A percentile compares a stretch with the other conserved stretches of the same genome.
Conservation (phyloP, 2,797 vertebrate species). For the Sibirionetta formosa region DNA sequence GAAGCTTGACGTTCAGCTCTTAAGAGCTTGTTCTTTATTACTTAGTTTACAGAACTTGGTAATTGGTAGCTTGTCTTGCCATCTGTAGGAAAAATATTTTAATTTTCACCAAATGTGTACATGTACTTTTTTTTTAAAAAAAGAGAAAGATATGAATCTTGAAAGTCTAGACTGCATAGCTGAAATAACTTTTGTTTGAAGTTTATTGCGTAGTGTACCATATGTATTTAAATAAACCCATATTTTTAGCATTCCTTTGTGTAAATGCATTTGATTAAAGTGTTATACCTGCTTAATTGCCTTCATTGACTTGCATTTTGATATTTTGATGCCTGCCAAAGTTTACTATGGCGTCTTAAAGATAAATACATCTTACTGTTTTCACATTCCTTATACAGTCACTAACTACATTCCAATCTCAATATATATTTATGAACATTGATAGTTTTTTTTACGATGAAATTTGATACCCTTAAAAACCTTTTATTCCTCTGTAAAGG, state of each 20-base stretch:
- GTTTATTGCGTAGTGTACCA: neutral
- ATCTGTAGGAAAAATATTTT: slow-evolving; percentile 39
- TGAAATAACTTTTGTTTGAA: slow-evolving; percentile 1
- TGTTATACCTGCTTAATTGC: neutral
- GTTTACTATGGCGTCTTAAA: neutral
- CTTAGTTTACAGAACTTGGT: slow-evolving; percentile 5
- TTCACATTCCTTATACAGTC: neutral
- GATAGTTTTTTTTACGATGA: neutral
- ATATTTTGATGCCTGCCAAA: neutral
- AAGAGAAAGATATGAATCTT: neutral
- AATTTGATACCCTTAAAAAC: neutral
- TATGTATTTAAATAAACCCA: slow-evolving; percentile 5
- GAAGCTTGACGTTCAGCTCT: slow-evolving; percentile 5
- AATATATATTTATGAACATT: neutral
- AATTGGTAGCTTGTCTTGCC: slow-evolving; percentile 19
- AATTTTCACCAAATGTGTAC: neutral
- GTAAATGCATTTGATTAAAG: slow-evolving; percentile 14
- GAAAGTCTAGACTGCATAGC: slow-evolving; percentile 6
- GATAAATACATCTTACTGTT: accelerated
- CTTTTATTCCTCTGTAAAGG: neutral
- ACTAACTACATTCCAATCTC: neutral
- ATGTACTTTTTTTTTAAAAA: neutral
- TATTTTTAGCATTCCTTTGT: slow-evolving; percentile 26
- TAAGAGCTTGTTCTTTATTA: slow-evolving; percentile 30
- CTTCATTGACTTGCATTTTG: neutral